These are phyloP conservation scores for Holocentrus rufus DNA, from an alignment of 2,797 vertebrate species.

Conservation along the genomic window DNA sequence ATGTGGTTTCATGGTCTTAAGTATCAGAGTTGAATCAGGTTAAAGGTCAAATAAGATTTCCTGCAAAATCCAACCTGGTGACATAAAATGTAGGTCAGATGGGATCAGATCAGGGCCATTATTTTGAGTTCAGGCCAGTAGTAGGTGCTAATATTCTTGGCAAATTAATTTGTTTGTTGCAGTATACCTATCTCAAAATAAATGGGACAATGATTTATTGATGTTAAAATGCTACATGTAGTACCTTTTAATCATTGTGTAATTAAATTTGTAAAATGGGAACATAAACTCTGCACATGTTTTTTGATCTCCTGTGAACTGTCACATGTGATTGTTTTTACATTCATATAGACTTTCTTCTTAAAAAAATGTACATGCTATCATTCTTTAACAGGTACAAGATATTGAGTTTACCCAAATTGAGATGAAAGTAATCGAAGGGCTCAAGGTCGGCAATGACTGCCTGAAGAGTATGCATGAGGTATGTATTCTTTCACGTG, in stretches of 20 bases:
- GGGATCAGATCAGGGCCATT: too few relatives aligned
- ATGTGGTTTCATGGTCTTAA: background rate
- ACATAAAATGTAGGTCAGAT: too few relatives aligned
- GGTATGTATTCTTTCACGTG: slow-evolving; percentile 61
- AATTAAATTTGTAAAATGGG: background rate
- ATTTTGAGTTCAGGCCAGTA: too few relatives aligned
- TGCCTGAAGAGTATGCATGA: slow-evolving; percentile 90
- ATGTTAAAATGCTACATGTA: slow-evolving; percentile 1
- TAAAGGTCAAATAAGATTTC: background rate
- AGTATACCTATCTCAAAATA: too few relatives aligned
- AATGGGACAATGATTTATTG: background rate
- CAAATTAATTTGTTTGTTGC: background rate
- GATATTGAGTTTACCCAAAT: slow-evolving; percentile 95
- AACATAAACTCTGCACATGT: background rate
- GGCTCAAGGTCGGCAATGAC: slow-evolving; percentile 92
- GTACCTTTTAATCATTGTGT: background rate
- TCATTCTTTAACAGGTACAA: slow-evolving; percentile 77
- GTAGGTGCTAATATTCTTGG: background rate
- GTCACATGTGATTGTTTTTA: background rate
- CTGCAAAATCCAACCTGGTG: background rate
- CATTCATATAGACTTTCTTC: background rate
- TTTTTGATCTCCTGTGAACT: background rate
- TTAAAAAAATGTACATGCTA: background rate
- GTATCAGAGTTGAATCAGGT: background rate
- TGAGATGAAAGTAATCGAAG: slow-evolving; percentile 94